Base-by-base conservation (phyloP, 2,888 invertebrate species). In the Drosophila subquinaria region DNA sequence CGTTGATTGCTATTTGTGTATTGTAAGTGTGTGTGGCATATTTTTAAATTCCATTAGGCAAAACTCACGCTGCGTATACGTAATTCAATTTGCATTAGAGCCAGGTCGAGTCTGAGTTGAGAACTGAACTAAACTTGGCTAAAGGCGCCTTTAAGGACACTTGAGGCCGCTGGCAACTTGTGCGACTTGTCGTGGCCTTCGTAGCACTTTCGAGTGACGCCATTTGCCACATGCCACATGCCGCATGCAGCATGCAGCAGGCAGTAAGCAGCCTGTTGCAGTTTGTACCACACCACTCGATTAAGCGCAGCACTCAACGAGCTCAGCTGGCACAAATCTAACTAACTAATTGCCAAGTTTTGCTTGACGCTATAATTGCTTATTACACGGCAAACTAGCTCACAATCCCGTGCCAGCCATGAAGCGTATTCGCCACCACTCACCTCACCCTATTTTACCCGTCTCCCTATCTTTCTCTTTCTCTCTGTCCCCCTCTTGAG, bases 371-470 rank as follows among this genome's bases (percentile, higher is more conserved):
- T 53, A 68, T 82, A 80, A 80, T 80, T 80, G 80, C 80, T 82
- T 80, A 82, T 80, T 82, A 82, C 80, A 80, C 69, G 80, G 81
- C 79, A 79, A 79, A 81, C 82, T 79, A 79, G 75, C 79, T 79
- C 75, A 79, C 82, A 82, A 79, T 69, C 66, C 69, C 57, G 52
- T 23, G 61, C 50, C 50, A 50, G 40, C 60, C 79, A 55, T 57
- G 45, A 56, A 60, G 52, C 23, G 33, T 42, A 61, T 45, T 52
- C 48, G 36, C 15, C 47, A 15, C 47, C 30, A 40, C 63, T 20
- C 13, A 10, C 8, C 9, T 5, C 50, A 11, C 35, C 11, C 33
- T 17, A 1, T 17, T 17, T 17, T 1, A 1, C 17, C 17, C 17
- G 1, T 30, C 10, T 13, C 11, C 0, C 45, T 6, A 2, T 17